These are phyloP conservation scores for Lacerta agilis DNA, from an alignment of 2,797 vertebrate genomes.

Conservation along the genomic window DNA sequence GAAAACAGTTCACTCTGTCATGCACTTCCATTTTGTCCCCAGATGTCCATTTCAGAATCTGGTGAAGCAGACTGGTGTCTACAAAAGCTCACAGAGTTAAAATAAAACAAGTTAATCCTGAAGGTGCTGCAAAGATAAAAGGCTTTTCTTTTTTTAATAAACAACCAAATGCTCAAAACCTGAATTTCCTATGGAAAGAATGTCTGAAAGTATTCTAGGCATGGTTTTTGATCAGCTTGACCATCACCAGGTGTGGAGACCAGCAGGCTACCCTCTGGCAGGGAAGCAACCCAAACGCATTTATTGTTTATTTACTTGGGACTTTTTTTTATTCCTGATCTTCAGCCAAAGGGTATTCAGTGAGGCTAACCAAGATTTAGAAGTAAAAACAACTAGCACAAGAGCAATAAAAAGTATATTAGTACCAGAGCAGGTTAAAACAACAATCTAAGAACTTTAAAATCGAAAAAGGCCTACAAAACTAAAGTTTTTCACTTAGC, in stretches of 20 bases:
- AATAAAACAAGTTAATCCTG: not conserved
- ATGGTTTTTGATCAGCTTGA: not conserved
- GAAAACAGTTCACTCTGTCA: not conserved
- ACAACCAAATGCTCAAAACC: not conserved
- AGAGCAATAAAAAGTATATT: not conserved
- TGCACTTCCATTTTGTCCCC: not conserved
- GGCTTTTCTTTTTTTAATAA: slow-evolving; percentile 1
- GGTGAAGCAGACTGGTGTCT: not conserved
- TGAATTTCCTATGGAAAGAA: slow-evolving; percentile 5
- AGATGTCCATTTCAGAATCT: not conserved
- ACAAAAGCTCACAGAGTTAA: not conserved
- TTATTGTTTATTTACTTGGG: not conserved
- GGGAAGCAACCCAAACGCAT: not conserved
- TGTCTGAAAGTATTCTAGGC: not conserved
- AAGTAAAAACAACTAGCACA: not conserved
- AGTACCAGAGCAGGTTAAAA: not conserved
- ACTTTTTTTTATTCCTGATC: not conserved
- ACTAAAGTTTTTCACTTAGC: not conserved
- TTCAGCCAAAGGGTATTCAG: not conserved
- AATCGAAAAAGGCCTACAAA: no score
- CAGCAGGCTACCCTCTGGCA: not conserved
- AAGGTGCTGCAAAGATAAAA: not conserved
- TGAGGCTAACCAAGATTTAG: not conserved
- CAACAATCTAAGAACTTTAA: not conserved
- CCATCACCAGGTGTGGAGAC: not conserved